Evolutionary conservation across 2,113 vertebrate genomes (phyloP).

Genomic region (Corythornis vintsioides): DNA sequence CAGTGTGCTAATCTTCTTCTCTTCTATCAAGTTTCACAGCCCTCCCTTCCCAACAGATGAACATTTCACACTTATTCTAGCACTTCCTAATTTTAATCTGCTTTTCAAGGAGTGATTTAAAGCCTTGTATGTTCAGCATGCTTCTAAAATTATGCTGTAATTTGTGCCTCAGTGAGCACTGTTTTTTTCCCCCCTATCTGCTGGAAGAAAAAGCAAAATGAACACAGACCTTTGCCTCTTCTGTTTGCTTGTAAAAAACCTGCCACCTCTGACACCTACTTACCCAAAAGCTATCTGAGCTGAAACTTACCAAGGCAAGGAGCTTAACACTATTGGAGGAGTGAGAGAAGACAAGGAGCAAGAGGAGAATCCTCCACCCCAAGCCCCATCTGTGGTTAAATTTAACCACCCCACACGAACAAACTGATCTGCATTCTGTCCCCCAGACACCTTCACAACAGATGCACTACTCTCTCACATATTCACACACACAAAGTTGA

Average conservation of each 20-base stretch:
- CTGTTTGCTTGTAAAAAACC: not conserved
- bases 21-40: slow-evolving; percentile 51
- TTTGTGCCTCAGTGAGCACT: not conserved
- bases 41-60: slow-evolving; percentile 8
- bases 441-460: slow-evolving; percentile 2
- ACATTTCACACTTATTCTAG: slow-evolving; percentile 59
- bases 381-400: not conserved
- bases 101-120: slow-evolving; percentile 25
- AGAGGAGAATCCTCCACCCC: not conserved
- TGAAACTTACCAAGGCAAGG: not conserved
- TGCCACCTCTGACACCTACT: not conserved
- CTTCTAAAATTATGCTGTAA: not conserved
- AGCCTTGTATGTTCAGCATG: not conserved
- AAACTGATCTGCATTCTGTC: slow-evolving; percentile 21
- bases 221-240: not conserved
- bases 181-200: not conserved
- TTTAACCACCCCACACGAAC: slow-evolving; percentile 14
- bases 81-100: slow-evolving; percentile 54
- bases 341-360: not conserved
- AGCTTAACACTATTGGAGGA: not conserved
- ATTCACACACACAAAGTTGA: not conserved
- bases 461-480: not conserved
- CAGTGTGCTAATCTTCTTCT: slow-evolving; percentile 27
- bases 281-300: not conserved
- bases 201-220: not conserved